A percentile compares a stretch with the other conserved stretches of the same genome.
These are phyloP conservation scores for Plestiodon gilberti DNA, from an alignment of 2,113 vertebrate species.

Conservation along the genomic window DNA sequence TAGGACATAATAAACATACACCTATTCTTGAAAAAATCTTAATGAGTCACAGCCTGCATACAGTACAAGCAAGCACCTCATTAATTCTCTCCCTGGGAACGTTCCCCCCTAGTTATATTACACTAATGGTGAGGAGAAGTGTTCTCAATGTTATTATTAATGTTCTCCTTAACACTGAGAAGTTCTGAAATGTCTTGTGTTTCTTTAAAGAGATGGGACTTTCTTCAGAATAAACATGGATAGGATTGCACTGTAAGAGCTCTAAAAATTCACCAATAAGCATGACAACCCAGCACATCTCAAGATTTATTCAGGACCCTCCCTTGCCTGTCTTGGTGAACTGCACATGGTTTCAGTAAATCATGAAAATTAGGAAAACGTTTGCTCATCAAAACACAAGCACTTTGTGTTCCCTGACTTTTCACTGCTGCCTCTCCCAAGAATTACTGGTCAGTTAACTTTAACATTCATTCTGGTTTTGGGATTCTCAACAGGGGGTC, in stretches of 20 bases:
- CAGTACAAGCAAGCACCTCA: not conserved
- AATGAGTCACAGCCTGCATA: conserved; percentile 10
- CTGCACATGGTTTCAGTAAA: not conserved
- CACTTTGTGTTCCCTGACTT: not conserved
- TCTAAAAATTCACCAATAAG: not conserved
- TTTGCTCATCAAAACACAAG: not conserved
- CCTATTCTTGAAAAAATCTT: not conserved
- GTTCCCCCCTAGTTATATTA: not conserved
- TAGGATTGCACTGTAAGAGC: too few species aligned
- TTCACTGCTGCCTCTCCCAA: not conserved
- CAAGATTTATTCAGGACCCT: not conserved
- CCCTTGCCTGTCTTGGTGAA: not conserved
- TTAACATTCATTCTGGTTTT: not conserved
- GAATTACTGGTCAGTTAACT: not conserved
- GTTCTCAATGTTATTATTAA: too few species aligned
- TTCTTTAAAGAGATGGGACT: not conserved
- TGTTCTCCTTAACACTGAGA: not conserved
- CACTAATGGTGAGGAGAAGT: not conserved
- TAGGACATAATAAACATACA: conserved; percentile 58
- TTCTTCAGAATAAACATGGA: too few species aligned
- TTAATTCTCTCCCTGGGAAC: not conserved
- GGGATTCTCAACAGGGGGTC: not conserved
- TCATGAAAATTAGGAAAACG: not conserved
- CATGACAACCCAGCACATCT: not conserved
- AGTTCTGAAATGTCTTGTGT: not conserved